Base-by-base conservation (phyloP, 2,888 invertebrate genomes). In the Papilio elwesi region DNA sequence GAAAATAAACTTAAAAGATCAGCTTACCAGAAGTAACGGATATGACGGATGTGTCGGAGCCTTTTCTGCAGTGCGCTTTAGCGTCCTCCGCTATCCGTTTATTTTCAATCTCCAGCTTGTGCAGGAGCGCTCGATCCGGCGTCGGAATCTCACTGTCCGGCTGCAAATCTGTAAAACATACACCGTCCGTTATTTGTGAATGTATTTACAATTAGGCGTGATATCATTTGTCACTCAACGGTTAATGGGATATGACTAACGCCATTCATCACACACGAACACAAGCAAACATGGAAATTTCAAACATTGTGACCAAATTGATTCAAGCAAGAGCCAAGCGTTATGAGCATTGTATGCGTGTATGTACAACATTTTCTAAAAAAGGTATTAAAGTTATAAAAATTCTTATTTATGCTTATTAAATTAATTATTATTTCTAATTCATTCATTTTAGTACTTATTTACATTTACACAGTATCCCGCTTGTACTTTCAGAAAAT, bases 21-120 rank as follows among this genome's bases (percentile, higher is more conserved):
- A 43, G 66, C 90, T 93, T 89, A 96, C 97, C 97, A 80, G 98
- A 98, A 76, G 96, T 96, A 75, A 97, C 93, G 53, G 98, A 98
- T 79, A 98, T 97, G 89, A 98, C 97, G 77, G 98, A 98, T 69
- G 98, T 98, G 80, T 93, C 98, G 7, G 98, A 98, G 84, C 97
- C 98, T 88, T 98, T 98, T 80, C 99, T 95, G 82, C 98, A 88
- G 90, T 83, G 89, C 80, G 83, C 82, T 96, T 98, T 99, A 86
- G 97, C 97, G 95, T 99, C 99, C 89, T 98, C 97, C 95, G 98
- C 98, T 90, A 98, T 97, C 80, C 97, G 95, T 92, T 98, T 97
- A 93, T 99, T 99, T 85, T 98, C 98, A 88, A 98, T 98, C 95
- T 99, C 98, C 95, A 99, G 96, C 91, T 98, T 98, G 93, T 98